Evolutionary conservation across 2,888 invertebrate genomes (phyloP), one percentile per base, ranked within the genome.

Genomic region (Azorinus chamasolen): DNA sequence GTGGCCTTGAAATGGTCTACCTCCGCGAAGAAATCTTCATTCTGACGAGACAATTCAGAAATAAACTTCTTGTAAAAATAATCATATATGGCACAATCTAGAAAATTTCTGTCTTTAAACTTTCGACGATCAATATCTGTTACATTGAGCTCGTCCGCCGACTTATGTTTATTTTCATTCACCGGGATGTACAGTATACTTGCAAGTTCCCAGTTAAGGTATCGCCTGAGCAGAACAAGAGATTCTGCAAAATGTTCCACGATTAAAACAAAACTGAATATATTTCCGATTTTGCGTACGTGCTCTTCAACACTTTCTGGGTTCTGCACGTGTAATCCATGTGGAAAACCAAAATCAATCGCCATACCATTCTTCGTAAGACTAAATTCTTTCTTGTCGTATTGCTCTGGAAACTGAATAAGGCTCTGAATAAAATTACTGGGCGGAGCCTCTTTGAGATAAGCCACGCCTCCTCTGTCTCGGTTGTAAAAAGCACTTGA

Each of bases 401-500:
- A 80, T 14, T 59, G 27, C 58, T 80, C 80, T 4, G 80, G 80
- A 54, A 69, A 80, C 5, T 61, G 64, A 25, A 80, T 76, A 14
- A 80, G 57, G 37, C 73, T 73, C 39, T 41, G 43, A 10, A 80
- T 76, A 32, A 50, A 80, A n/a, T 76, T 69, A 16, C 76, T 69
- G 2, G 16, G 55, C 14, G 80, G 80, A 5, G 73, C 73, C 1
- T 37, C 45, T 24, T 55, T 10, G 22, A 80, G 61, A 62, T 80
- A 80, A 4, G 39, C 41, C 25, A 80, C 65, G 25, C 58, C 18
- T 73, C 80, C 72, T 1, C 64, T 37, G 45, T 80, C 73, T 25
- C 80, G 50, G 45, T 80, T 59, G 32, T 76, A 80, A 50, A 65
- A 80, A 6, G 80, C 80, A 25, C 64, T 68, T 20, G 80, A 80